phyloP scores from a whole-genome alignment of 2,113 vertebrate genomes.

The Bufo gargarizans region DNA sequence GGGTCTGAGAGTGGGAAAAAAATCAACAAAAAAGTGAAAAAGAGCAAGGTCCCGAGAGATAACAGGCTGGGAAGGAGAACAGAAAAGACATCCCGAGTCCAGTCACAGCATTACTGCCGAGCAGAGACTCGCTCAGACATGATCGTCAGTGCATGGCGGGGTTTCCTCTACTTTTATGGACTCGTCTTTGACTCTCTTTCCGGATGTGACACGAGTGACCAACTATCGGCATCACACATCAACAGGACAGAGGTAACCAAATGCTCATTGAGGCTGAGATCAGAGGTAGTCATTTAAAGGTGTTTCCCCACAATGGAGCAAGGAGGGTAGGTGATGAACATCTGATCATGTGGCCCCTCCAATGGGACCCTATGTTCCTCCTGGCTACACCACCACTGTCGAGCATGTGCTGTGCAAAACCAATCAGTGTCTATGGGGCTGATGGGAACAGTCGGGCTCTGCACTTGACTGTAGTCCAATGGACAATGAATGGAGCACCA shows the following conservation, averaged over 20 bases:
- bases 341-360: no score
- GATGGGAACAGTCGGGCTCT: no score
- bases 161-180: slow-evolving; percentile 42
- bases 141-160: slow-evolving; percentile 16
- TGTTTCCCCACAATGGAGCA: no score
- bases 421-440: no score
- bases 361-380: no score
- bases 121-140: slow-evolving; percentile 22
- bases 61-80: background rate
- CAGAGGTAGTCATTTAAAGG: background rate
- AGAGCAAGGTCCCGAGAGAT: slow-evolving; percentile 44
- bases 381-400: no score
- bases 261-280: background rate
- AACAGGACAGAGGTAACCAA: slow-evolving; percentile 52
- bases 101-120: no score
- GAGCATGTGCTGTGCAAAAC: no score
- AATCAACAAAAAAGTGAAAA: slow-evolving; percentile 44
- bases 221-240: slow-evolving; percentile 28
- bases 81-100: background rate
- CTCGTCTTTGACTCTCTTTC: slow-evolving; percentile 17
- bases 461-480: no score
- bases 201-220: slow-evolving; percentile 14
- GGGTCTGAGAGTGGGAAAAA: slow-evolving; percentile 41
- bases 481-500: no score
- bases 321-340: no score